Evolutionary conservation across 2,888 invertebrate species (phyloP).

Genomic region (Perizoma affinitatum): DNA sequence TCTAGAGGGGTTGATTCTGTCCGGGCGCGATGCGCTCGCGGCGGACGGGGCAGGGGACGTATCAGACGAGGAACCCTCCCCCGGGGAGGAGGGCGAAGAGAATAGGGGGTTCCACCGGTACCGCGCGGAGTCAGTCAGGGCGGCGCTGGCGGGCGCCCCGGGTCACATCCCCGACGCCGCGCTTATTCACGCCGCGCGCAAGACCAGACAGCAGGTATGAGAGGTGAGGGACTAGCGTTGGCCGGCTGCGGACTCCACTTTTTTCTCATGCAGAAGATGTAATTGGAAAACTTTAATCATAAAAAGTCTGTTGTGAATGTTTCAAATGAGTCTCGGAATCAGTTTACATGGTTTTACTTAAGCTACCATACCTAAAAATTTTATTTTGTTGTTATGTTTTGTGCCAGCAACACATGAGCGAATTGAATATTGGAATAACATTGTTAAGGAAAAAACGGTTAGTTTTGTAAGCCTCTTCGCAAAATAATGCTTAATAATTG

Average conservation of each 20-base stretch:
- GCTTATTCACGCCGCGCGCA: slow-evolving; percentile 98
- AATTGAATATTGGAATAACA: too few relatives aligned
- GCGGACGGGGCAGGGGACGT: slow-evolving; percentile 88
- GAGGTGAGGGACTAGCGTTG: slow-evolving; percentile 88
- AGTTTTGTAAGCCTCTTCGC: too few relatives aligned
- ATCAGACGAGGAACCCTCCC: slow-evolving; percentile 77
- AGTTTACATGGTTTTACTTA: too few relatives aligned
- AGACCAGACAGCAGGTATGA: slow-evolving; percentile 95
- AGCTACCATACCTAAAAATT: too few relatives aligned
- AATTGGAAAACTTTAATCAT: background rate
- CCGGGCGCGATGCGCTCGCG: slow-evolving; percentile 92
- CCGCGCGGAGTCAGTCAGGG: slow-evolving; percentile 88
- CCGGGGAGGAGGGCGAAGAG: slow-evolving; percentile 72
- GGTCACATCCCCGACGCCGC: slow-evolving; percentile 98
- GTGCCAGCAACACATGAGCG: too few relatives aligned
- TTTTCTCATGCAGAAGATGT: slow-evolving; percentile 1
- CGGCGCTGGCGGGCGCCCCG: slow-evolving; percentile 88
- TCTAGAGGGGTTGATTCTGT: slow-evolving; percentile 86
- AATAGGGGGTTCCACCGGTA: slow-evolving; percentile 77
- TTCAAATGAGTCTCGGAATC: too few relatives aligned
- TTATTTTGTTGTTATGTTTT: too few relatives aligned
- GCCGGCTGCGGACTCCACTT: slow-evolving; percentile 45
- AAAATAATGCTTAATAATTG: too few relatives aligned
- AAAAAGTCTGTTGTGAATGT: background rate
- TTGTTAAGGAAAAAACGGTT: too few relatives aligned